A percentile compares a stretch with the other conserved stretches of the same genome.
Evolutionary conservation across 2,113 vertebrate species (phyloP).

Genomic region (Trogon surrucura): DNA sequence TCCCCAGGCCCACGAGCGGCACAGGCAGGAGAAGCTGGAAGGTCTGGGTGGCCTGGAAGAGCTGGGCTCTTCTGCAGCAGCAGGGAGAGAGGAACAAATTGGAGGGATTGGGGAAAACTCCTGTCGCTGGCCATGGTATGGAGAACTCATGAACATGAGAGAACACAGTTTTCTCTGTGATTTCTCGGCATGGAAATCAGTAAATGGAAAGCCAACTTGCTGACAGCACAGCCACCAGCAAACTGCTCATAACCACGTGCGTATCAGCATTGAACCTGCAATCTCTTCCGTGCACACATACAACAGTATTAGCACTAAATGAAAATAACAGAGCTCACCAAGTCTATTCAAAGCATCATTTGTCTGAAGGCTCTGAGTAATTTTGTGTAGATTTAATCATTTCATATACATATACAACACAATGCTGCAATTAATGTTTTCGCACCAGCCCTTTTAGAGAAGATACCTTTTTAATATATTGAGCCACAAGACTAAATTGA

Average conservation of each 20-base stretch:
- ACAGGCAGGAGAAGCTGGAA: fast-evolving
- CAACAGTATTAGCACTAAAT: background rate
- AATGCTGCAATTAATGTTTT: background rate
- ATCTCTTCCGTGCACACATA: background rate
- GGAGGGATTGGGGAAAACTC: fast-evolving
- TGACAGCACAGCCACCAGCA: background rate
- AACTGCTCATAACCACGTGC: background rate
- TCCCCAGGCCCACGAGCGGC: background rate
- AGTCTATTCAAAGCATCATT: background rate
- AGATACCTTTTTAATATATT: background rate
- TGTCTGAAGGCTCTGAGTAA: background rate
- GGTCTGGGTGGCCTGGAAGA: background rate
- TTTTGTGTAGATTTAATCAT: background rate
- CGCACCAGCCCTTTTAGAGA: background rate
- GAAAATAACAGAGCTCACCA: background rate
- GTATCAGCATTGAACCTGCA: background rate
- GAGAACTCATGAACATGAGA: fast-evolving
- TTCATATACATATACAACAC: background rate
- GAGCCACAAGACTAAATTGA: background rate
- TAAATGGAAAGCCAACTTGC: background rate
- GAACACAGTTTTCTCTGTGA: background rate
- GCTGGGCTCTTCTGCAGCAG: background rate
- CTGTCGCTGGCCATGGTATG: background rate
- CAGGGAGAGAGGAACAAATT: background rate
- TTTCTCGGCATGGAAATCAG: background rate